Evolutionary conservation across 2,888 invertebrate species (phyloP).

Genomic region (Actias luna): DNA sequence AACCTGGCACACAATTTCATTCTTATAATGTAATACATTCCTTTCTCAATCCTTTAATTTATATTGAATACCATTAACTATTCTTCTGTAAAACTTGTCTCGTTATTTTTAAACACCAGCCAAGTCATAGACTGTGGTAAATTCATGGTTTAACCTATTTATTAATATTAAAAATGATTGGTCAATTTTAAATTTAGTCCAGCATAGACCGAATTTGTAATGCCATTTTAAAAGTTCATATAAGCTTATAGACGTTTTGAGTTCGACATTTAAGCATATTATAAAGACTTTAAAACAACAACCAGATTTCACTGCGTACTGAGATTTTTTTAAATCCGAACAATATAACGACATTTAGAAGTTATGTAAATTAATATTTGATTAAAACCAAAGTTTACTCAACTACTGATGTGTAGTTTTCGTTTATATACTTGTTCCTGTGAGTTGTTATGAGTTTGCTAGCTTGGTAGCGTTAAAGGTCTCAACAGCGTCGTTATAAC

Average conservation of each 20-base stretch:
- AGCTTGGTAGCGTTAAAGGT: constrained; percentile 2
- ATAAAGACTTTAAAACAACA: not conserved
- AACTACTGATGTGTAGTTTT: not conserved
- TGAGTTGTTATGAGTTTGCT: constrained; percentile 1
- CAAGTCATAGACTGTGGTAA: too few relatives aligned
- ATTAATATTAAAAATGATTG: too few relatives aligned
- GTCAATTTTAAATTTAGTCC: too few relatives aligned
- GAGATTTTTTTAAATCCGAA: not conserved
- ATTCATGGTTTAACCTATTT: too few relatives aligned
- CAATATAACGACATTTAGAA: not conserved
- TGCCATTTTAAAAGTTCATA: too few relatives aligned
- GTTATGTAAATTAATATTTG: constrained; percentile 6
- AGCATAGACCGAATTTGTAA: not conserved
- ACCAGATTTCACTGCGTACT: not conserved
- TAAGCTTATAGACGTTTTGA: too few relatives aligned
- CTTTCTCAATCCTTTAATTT: too few relatives aligned
- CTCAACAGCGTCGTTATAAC: not conserved
- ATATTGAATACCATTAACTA: too few relatives aligned
- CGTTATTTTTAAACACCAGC: too few relatives aligned
- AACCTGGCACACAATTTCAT: too few relatives aligned
- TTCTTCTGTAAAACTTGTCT: too few relatives aligned
- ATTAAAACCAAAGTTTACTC: not conserved
- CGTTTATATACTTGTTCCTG: not conserved
- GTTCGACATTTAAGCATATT: not conserved
- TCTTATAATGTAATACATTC: too few relatives aligned